Conservation (phyloP, 2,113 vertebrate genomes). For the Sminthopsis crassicaudata region DNA sequence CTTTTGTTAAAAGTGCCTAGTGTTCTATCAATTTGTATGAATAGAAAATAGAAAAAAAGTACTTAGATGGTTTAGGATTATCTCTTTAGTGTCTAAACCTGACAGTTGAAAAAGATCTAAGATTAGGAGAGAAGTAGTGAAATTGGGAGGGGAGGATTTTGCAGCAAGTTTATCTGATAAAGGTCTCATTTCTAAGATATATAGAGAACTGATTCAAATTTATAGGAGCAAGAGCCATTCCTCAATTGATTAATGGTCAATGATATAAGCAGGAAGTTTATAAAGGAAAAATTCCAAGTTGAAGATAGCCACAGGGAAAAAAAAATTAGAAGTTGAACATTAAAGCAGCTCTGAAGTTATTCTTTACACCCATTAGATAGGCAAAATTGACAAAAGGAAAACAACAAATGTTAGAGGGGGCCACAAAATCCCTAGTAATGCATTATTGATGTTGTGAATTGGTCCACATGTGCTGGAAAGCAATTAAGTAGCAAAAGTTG, state of each 20-base stretch:
- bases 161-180: background rate
- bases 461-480: background rate
- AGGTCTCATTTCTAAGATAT: background rate
- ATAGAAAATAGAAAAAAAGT: slow-evolving; percentile 68
- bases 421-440: background rate
- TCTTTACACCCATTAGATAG: background rate
- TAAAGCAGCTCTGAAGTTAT: background rate
- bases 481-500: background rate
- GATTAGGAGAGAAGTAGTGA: background rate
- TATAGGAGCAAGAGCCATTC: background rate
- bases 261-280: background rate
- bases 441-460: background rate
- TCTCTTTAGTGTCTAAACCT: background rate
- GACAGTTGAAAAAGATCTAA: background rate
- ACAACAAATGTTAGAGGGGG: background rate
- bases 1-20: slow-evolving; percentile 58
- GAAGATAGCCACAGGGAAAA: background rate
- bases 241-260: background rate
- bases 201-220: background rate
- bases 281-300: background rate
- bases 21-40: slow-evolving; percentile 65
- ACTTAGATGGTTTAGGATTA: slow-evolving; percentile 70
- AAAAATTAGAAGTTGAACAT: background rate
- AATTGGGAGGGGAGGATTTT: background rate
- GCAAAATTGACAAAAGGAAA: background rate